A percentile compares a stretch with the other conserved stretches of the same genome.
Conservation (phyloP, 64 coral and sea anemone species). For the Porites lutea region DNA sequence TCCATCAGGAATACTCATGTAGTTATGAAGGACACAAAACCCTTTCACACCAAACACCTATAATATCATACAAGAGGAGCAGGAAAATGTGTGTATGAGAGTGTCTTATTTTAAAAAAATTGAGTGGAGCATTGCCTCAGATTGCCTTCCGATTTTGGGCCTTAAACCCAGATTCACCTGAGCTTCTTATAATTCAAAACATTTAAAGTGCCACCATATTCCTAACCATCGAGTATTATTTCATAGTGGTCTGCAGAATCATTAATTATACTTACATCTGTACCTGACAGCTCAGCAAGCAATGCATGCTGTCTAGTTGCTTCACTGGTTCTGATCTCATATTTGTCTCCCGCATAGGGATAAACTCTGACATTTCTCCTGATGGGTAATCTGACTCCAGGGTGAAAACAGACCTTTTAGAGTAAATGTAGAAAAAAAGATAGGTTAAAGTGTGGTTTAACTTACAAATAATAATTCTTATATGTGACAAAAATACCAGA, state of each 20-base stretch:
- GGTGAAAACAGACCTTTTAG: constrained; percentile 46
- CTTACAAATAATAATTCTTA: no score
- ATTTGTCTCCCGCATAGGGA: constrained; percentile 18
- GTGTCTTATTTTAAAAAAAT: neutral
- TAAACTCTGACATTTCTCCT: constrained; percentile 41
- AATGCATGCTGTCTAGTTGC: constrained; percentile 16
- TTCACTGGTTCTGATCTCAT: constrained; percentile 16
- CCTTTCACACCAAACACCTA: constrained; percentile 52
- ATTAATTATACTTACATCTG: constrained; percentile 23
- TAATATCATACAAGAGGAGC: neutral
- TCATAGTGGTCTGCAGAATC: constrained; percentile 5
- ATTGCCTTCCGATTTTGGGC: neutral
- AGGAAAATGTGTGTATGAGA: neutral
- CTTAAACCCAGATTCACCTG: no score
- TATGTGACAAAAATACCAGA: no score
- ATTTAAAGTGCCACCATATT: neutral
- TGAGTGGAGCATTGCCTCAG: neutral
- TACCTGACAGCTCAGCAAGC: neutral
- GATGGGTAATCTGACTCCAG: constrained; percentile 9
- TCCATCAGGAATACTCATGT: constrained; percentile 41
- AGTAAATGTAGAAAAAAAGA: neutral
- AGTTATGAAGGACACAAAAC: constrained; percentile 25
- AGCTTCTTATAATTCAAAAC: no score
- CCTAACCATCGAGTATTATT: neutral
- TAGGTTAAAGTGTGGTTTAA: no score